phyloP scores from a whole-genome alignment of 2,113 vertebrate genomes.

The Chamaetylas fuelleborni region DNA sequence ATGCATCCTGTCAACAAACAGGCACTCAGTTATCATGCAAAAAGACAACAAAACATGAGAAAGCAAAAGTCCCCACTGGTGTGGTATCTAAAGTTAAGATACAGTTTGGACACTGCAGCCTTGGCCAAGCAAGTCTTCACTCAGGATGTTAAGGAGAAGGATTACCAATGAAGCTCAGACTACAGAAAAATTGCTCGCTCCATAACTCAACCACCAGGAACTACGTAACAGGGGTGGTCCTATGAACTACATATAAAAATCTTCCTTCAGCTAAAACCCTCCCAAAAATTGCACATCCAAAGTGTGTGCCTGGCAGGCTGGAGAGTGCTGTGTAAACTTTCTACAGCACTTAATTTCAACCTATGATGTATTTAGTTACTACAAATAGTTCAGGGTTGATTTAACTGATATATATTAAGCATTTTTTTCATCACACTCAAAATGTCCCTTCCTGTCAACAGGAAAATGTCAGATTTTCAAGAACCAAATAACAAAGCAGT shows the following conservation, averaged over 20 bases:
- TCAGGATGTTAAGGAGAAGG: neutral
- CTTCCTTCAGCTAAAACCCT: neutral
- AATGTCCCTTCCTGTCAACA: neutral
- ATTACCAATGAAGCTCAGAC: neutral
- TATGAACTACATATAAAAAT: neutral
- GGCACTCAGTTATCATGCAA: neutral
- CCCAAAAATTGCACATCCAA: neutral
- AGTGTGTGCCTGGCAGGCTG: neutral
- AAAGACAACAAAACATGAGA: neutral
- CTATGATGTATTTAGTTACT: neutral
- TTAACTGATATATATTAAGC: neutral
- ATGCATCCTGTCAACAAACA: conserved; percentile 71
- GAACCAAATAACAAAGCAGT: neutral
- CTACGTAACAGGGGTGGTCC: neutral
- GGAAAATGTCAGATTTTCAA: neutral
- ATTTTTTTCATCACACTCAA: neutral
- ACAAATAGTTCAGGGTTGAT: neutral
- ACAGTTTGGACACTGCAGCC: neutral
- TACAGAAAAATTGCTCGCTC: neutral
- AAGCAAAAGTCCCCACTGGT: neutral
- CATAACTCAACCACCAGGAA: neutral
- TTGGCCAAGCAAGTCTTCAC: neutral
- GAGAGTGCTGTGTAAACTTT: neutral
- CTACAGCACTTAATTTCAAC: neutral
- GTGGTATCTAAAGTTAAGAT: neutral